Percentiles rank a stretch among this genome's conserved stretches.
phyloP scores from a whole-genome alignment of 2,888 invertebrate species.

The Cephus sareptanus region DNA sequence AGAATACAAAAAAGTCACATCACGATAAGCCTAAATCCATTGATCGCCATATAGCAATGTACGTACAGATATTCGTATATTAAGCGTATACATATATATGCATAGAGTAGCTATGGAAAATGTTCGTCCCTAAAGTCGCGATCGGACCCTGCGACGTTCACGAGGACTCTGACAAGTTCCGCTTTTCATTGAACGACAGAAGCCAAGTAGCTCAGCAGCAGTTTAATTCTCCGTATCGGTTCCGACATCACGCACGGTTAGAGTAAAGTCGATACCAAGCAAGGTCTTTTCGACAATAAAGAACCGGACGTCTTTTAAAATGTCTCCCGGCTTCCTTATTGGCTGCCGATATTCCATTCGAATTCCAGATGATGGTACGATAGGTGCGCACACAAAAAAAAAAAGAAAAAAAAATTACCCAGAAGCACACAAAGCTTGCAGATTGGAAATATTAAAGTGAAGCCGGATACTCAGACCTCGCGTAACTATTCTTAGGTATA shows the following conservation, averaged over 20 bases:
- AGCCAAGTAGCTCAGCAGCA: slow-evolving; percentile 12
- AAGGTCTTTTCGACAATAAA: neutral
- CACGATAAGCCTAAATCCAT: neutral
- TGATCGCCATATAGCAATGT: neutral
- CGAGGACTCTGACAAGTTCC: neutral
- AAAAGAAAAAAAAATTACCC: neutral
- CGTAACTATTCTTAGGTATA: neutral
- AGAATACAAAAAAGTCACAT: neutral
- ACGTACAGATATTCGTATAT: too few relatives aligned
- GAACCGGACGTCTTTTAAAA: neutral
- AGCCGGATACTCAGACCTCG: neutral
- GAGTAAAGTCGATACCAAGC: neutral
- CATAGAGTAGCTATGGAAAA: neutral
- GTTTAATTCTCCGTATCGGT: slow-evolving; percentile 9
- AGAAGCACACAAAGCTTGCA: neutral
- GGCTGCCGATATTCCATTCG: neutral
- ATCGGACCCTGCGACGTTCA: neutral
- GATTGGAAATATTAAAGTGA: neutral
- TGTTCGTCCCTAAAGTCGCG: neutral
- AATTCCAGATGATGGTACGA: neutral
- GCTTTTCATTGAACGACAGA: neutral
- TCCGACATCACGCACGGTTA: slow-evolving; percentile 1
- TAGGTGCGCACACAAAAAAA: neutral
- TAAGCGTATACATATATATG: neutral
- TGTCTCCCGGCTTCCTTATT: neutral